Evolutionary conservation across 2,797 vertebrate genomes (phyloP), one percentile per base, ranked within the genome.

Genomic region (Phataginus tetradactyla): DNA sequence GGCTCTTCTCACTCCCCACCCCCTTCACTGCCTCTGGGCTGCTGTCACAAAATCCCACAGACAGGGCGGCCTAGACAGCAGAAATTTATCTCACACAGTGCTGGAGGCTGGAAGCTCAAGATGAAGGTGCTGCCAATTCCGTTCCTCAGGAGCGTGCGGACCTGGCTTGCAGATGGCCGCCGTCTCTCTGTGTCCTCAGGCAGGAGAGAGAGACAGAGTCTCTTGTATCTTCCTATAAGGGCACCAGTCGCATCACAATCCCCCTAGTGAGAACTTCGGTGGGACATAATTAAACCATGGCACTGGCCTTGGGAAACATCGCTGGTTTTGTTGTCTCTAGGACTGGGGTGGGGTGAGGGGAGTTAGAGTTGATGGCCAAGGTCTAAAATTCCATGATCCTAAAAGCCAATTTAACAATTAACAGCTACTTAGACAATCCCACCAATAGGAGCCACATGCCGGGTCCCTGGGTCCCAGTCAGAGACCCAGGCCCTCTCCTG

Each of bases 191-290:
- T 20, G 61, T 42, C 25, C 72, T 61, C 20, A 3, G 0, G 12
- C 5, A 3, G 34, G 10, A n/a, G 23, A 20, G 18, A 0, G 6
- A 39, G 34, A 11, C 10, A 32, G 13, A 42, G 34, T 37, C 68
- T 69, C 53, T 45, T 37, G 21, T 11, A 23, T 17, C 39, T 15
- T 71, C 20, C 34, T 12, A 4, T 4, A 21, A 11, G 27, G 10
- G 51, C 69, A 55, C 37, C 12, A 4, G 5, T 12, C 23, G 13
- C 57, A 55, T 2, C 4, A 37, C 0, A 8, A 20, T 45, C 45
- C 45, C 45, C 45, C 45, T 45, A 45, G 3, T 1, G 2, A 0
- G 32, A 20, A 72, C 1, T 1, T 18, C 1, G 5, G 7, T 39
- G 20, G n/a, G 11, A 7, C 55, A 11, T 18, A 32, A 0, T 39